These are phyloP conservation scores for Formica aserva DNA, from an alignment of 2,888 invertebrate species.

Conservation along the genomic window DNA sequence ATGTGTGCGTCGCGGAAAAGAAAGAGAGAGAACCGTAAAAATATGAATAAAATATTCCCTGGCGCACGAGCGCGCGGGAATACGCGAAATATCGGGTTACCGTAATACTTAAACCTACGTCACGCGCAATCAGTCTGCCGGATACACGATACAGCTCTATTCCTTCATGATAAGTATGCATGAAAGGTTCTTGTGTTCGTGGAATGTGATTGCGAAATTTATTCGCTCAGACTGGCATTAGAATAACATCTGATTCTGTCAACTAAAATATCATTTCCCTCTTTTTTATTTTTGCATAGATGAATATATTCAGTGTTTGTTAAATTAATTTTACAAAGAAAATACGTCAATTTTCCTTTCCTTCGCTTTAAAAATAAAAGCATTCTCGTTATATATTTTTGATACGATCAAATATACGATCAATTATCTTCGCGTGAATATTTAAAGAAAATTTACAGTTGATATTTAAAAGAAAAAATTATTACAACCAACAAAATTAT, in stretches of 20 bases:
- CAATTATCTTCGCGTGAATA: background rate
- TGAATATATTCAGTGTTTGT: background rate
- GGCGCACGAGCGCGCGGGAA: background rate
- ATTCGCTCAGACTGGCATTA: slow-evolving; percentile 34
- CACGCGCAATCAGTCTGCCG: slow-evolving; percentile 47
- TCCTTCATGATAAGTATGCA: slow-evolving; percentile 12
- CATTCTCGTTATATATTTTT: background rate
- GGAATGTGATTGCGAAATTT: slow-evolving; percentile 43
- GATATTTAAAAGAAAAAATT: background rate
- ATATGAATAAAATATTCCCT: slow-evolving; percentile 36
- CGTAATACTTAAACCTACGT: slow-evolving; percentile 42
- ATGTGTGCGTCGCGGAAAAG: slow-evolving; percentile 26
- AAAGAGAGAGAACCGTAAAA: background rate
- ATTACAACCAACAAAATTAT: background rate
- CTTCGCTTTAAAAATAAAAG: background rate
- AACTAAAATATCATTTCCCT: background rate
- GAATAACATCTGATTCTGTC: slow-evolving; percentile 19
- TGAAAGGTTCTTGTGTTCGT: slow-evolving; percentile 19
- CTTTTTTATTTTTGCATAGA: background rate
- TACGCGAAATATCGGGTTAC: slow-evolving; percentile 46
- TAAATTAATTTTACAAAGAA: background rate
- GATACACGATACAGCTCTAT: slow-evolving; percentile 17
- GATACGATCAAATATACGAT: background rate
- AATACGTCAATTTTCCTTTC: background rate
- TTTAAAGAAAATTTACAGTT: background rate